Base-by-base conservation (phyloP, 2,113 vertebrate genomes). In the Ammospiza nelsoni region DNA sequence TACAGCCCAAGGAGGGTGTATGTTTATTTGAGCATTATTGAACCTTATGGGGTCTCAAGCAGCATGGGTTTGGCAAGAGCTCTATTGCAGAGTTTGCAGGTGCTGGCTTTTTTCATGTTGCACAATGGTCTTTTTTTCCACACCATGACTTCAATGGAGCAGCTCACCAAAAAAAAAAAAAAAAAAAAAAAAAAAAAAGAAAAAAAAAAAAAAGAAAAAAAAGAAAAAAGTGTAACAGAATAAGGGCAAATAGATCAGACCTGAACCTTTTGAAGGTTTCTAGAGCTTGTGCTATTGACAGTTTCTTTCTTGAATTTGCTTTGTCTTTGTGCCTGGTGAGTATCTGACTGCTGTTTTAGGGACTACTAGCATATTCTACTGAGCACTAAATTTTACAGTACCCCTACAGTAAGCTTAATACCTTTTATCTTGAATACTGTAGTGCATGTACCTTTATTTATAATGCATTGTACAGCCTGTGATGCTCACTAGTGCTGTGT, bases 301-400 rank as follows among this genome's bases (percentile, higher is more conserved):
- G 67, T 67, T 92, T 92, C 78, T 93, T 91, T 91, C 65, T 75
- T 59, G 82, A 83, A 71, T 91, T 85, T 94, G 43, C 90, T 90
- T 97, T 95, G 67, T 15, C 94, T 95, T 94, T 90, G 58, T 90
- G 59, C 63, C 78, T 95, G 43, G 74, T 58, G 67, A 90, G 67
- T 39, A 48, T 88, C 82, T 86, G 84, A 58, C 92, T 92, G 55
- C 89, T 94, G 63, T 73, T 95, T 95, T 94, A 93, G 87, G 90
- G 91, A 77, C 87, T 94, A 59, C 93, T 92, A 94, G 33, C 93
- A 94, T 94, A 96, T 97, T 95, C 94, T 95, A 97, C 62, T 94
- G 82, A 94, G 46, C 91, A 94, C 87, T 97, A 95, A 96, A 95
- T 97, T 96, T 95, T 96, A 95, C 93, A 96, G 84, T 94, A 95